Base-by-base conservation (phyloP, 2,797 vertebrate genomes). In the Onychomys torridus region DNA sequence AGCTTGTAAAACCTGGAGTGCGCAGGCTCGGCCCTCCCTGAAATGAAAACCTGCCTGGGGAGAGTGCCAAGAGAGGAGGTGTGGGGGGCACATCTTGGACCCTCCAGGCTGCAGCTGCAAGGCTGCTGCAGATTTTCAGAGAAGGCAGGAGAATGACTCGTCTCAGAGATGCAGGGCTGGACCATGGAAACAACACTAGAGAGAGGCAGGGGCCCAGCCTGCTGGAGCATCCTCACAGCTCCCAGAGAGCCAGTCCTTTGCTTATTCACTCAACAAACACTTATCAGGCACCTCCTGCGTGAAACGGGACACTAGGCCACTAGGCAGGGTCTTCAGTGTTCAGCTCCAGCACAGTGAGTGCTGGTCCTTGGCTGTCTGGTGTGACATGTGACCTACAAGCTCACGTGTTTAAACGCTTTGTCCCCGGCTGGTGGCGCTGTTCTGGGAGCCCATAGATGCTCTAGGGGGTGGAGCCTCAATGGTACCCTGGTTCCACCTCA, bases 1-100 rank as follows among this genome's bases (percentile, higher is more conserved):
- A 98, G 98, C 98, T 98, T 98, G 98, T 98, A 98, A 98, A 98
- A 98, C 96, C 97, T 96, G 96, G 96, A 97, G 97, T 96, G 98
- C 89, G 96, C 59, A 94, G 92, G 96, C 98, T 89, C 17, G 61
- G 94, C 19, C 79, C 96, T 97, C 87, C 95, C 96, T 97, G 96
- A 96, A 96, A 97, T 96, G 98, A 98, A 97, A 97, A 34, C 89
- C 93, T 95, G 25, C 8, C 17, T 34, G 71, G 94, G 78, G 40
- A 67, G 96, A 25, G 32, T 49, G 52, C 75, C 69, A 81, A 86
- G 37, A 29, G 23, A 16, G 27, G 12, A 17, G 89, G 75, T 46
- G 29, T 46, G 93, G 49, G 17, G 95, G 95, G 69, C 57, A 88
- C 0, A 76, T 71, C 83, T 82, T 1, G 90, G 95, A 87, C 77